Conservation (phyloP, 2,797 vertebrate species). For the Corythornis leucogaster region DNA sequence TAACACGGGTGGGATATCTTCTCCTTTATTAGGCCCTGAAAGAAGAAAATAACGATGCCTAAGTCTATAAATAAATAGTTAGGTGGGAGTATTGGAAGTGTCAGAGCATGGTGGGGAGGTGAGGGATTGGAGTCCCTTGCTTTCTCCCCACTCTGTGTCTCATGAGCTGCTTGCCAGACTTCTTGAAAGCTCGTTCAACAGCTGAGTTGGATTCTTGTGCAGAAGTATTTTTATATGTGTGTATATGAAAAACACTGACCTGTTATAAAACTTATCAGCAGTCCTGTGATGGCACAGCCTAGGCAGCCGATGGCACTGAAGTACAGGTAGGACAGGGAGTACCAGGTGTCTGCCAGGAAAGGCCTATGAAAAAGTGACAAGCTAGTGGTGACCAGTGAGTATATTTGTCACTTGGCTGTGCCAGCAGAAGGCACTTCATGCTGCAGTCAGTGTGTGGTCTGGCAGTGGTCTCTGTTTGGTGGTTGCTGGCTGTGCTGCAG, state of each 20-base stretch:
- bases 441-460: accelerated
- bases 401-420: accelerated
- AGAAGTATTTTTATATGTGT: background rate
- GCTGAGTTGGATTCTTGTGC: too few relatives aligned
- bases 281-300: conserved; percentile 68
- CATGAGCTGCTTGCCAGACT: accelerated
- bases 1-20: conserved; percentile 78
- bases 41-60: background rate
- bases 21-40: conserved; percentile 76
- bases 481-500: background rate
- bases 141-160: background rate
- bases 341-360: conserved; percentile 83
- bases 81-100: background rate
- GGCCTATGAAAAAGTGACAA: conserved; percentile 68
- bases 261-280: conserved; percentile 84
- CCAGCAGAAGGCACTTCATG: accelerated
- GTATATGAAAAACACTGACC: conserved; percentile 53
- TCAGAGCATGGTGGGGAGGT: accelerated
- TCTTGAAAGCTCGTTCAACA: background rate
- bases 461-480: background rate
- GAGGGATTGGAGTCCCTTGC: accelerated
- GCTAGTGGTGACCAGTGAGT: accelerated
- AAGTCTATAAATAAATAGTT: accelerated
- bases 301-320: conserved; percentile 84
- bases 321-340: conserved; percentile 86